Evolutionary conservation across 2,888 invertebrate genomes (phyloP).

Genomic region (Cerastis rubricosa): DNA sequence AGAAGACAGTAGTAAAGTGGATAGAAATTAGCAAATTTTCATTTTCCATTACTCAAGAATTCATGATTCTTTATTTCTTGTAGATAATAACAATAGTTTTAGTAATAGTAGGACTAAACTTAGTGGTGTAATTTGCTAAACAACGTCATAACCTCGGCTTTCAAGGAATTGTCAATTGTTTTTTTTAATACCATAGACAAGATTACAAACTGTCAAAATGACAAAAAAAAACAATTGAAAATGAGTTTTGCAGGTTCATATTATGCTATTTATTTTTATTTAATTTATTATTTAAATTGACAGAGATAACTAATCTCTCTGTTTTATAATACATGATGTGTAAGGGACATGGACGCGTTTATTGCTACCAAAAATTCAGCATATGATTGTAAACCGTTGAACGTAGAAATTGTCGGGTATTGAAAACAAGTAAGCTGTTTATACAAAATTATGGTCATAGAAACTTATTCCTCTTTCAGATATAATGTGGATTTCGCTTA

Average conservation of each 20-base stretch:
- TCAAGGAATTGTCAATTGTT: background rate
- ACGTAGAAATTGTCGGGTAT: background rate
- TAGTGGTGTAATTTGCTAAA: constrained; percentile 29
- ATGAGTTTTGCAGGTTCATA: background rate
- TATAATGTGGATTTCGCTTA: background rate
- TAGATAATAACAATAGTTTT: constrained; percentile 23
- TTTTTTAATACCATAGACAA: constrained; percentile 6
- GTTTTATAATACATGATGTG: background rate
- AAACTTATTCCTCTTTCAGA: background rate
- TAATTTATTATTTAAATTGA: background rate
- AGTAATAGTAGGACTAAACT: background rate
- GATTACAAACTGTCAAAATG: background rate
- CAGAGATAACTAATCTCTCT: background rate
- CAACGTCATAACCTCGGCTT: background rate
- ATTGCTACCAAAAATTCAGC: background rate
- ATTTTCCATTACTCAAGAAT: constrained; percentile 18
- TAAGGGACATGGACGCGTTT: background rate
- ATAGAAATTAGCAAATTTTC: constrained; percentile 1
- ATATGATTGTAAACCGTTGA: background rate
- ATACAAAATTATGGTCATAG: background rate
- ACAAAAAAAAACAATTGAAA: background rate
- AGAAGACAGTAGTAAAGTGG: background rate
- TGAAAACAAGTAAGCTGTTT: background rate
- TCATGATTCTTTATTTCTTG: constrained; percentile 2
- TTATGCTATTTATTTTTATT: constrained; percentile 21